Conservation (phyloP, 2,797 vertebrate species). For the Valencia hispanica region DNA sequence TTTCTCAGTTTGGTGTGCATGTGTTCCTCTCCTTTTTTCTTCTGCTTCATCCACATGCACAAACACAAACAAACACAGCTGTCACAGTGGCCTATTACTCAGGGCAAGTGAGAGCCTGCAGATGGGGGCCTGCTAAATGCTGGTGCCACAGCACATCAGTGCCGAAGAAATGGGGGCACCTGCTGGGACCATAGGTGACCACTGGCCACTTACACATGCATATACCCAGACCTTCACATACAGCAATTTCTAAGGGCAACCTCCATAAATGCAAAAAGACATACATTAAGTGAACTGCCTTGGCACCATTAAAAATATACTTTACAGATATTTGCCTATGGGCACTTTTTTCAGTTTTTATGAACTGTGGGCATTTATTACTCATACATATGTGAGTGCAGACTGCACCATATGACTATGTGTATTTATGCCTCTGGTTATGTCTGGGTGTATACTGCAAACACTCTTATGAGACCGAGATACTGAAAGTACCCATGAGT, state of each 20-base stretch:
- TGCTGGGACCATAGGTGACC: conserved; percentile 76
- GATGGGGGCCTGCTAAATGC: conserved; percentile 76
- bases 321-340: conserved; percentile 43
- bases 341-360: conserved; percentile 28
- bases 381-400: conserved; percentile 30
- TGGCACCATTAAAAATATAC: conserved; percentile 41
- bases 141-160: conserved; percentile 76
- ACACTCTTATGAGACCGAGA: conserved; percentile 26
- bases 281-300: conserved; percentile 7
- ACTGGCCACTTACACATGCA: conserved; percentile 63
- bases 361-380: conserved; percentile 42
- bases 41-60: conserved; percentile 39
- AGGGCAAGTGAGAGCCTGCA: conserved; percentile 73
- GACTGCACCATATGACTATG: conserved; percentile 8
- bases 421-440: conserved; percentile 37
- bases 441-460: conserved; percentile 28
- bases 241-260: not conserved
- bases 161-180: conserved; percentile 69
- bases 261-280: not conserved
- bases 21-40: conserved; percentile 19
- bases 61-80: conserved; percentile 73
- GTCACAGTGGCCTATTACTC: conserved; percentile 76
- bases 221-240: conserved; percentile 13
- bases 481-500: conserved; percentile 11
- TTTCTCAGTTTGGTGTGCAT: conserved; percentile 26